Evolutionary conservation across 2,113 vertebrate genomes (phyloP), one percentile per base, ranked within the genome.

Genomic region (Urocitellus parryii): DNA sequence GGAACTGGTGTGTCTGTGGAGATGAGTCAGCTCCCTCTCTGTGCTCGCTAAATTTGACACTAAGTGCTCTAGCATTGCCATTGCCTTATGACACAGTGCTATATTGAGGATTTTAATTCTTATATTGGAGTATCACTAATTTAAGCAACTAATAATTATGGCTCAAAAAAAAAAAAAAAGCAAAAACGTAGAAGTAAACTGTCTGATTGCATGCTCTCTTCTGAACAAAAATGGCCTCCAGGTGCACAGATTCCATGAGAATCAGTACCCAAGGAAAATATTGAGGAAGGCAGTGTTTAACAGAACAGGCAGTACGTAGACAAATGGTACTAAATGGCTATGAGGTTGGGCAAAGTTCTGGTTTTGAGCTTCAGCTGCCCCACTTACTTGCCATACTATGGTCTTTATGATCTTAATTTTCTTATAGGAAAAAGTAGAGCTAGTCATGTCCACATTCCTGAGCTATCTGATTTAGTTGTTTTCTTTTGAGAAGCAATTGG

Each of bases 401-500:
- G 5, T 73, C 48, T 83, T 83, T 63, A 79, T 78, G 70, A 63
- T 72, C 76, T 45, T 70, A 73, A 29, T 56, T 63, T 95, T 68
- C 27, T 83, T 22, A n/a, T 27, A 80, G 34, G 27, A 90, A 91
- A 96, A 92, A 92, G 29, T 63, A 8, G 22, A 78, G 9, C 5
- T 63, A 73, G 42, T 53, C 65, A 34, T 83, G 8, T 68, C 20
- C 78, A 72, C 4, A 10, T 53, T 4, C 13, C 16, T 86, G 56
- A 67, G 4, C 48, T 93, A 61, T 7, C 39, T 10, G 2, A 70
- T 72, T 63, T 70, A 53, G 24, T 72, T 79, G 45, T 56, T 77
- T 89, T 91, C 45, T 83, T 92, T 63, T 74, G 79, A 94, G 34
- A 90, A 94, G 51, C 51, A 85, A 87, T 27, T 91, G 37, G 68